A percentile compares a stretch with the other conserved stretches of the same genome.
Evolutionary conservation across 2,888 invertebrate genomes (phyloP).

Genomic region (Lasioglossum vierecki): DNA sequence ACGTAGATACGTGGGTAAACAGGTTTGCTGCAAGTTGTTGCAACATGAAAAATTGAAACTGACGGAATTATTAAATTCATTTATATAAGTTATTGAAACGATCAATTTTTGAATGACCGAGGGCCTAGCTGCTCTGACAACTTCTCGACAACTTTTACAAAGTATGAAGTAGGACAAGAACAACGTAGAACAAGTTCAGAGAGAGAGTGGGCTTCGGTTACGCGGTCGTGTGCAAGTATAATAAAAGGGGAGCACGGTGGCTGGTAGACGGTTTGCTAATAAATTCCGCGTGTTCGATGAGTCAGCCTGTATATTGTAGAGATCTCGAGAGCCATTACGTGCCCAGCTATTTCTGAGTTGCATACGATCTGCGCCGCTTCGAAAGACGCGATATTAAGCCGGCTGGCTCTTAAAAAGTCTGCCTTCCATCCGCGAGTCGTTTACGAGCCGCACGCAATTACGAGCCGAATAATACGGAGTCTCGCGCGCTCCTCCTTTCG

Average conservation of each 20-base stretch:
- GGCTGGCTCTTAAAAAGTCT: constrained; percentile 24
- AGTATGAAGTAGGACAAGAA: neutral
- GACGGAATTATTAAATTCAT: no score
- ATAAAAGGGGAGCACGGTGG: neutral
- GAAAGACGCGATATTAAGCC: constrained; percentile 42
- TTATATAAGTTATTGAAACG: neutral
- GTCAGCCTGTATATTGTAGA: constrained; percentile 24
- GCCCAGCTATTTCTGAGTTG: constrained; percentile 46
- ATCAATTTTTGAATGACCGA: neutral
- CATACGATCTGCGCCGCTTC: constrained; percentile 15
- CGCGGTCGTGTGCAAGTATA: neutral
- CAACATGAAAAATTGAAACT: no score
- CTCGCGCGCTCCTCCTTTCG: constrained; percentile 18
- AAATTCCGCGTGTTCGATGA: constrained; percentile 46
- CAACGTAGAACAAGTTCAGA: neutral
- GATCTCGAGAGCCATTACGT: constrained; percentile 37
- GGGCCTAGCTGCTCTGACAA: neutral
- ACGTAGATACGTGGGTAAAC: no score
- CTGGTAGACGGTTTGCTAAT: constrained; percentile 32
- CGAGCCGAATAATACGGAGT: constrained; percentile 35
- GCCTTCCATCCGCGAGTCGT: constrained; percentile 3
- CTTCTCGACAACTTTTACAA: neutral
- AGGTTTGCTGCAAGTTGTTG: no score
- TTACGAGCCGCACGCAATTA: constrained; percentile 22
- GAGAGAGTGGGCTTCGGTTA: neutral